Percentiles rank a stretch among this genome's conserved stretches.
Evolutionary conservation across 2,113 vertebrate species (phyloP).

Genomic region (Psilopsiagon aymara): DNA sequence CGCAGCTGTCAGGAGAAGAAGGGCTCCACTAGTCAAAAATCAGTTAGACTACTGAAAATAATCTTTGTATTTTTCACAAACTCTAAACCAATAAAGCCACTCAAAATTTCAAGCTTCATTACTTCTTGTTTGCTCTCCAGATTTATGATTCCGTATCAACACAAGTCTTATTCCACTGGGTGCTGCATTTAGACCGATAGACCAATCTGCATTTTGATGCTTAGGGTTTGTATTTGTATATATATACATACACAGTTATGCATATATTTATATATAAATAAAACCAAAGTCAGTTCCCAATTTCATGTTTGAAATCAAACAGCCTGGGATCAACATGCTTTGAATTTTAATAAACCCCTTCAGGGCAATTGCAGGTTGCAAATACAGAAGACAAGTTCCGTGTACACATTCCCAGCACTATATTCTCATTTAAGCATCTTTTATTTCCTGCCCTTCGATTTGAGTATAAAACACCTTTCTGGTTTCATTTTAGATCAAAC

Average conservation of each 20-base stretch:
- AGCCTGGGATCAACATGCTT: slow-evolving; percentile 56
- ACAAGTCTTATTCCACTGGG: background rate
- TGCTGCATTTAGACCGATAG: background rate
- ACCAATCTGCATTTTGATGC: slow-evolving; percentile 20
- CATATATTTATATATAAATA: background rate
- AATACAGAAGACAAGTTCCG: slow-evolving; percentile 47
- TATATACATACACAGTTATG: background rate
- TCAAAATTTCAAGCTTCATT: background rate
- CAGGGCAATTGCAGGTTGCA: slow-evolving; percentile 56
- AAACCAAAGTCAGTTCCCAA: slow-evolving; percentile 52
- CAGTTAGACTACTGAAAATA: background rate
- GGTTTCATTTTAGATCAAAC: slow-evolving; percentile 24
- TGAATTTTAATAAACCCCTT: slow-evolving; percentile 74
- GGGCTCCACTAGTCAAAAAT: background rate
- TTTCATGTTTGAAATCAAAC: slow-evolving; percentile 71
- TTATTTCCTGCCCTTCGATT: background rate
- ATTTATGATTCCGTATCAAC: background rate
- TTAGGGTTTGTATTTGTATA: background rate
- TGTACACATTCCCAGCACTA: background rate
- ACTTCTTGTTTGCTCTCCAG: background rate
- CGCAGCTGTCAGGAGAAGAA: background rate
- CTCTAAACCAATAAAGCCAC: background rate
- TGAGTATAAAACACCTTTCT: background rate
- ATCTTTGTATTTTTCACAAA: background rate
- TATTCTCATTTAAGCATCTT: background rate